Evolutionary conservation across 1,140 invertebrate species (phyloP).

Genomic region (Brachionus paranguensis): DNA sequence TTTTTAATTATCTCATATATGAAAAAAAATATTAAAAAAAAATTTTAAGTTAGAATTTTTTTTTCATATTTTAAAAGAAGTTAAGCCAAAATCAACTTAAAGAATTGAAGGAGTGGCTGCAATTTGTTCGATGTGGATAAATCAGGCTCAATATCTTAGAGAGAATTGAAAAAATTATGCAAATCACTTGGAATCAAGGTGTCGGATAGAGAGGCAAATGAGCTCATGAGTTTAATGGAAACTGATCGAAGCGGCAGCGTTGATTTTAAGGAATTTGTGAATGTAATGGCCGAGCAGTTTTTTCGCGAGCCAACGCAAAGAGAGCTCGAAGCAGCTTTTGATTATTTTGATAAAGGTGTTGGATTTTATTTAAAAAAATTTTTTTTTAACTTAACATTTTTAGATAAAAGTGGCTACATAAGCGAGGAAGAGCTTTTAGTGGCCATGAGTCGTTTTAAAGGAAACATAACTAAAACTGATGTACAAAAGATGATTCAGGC

Average conservation of each 20-base stretch:
- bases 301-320: not conserved
- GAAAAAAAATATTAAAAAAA: too few species aligned
- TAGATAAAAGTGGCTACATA: conserved; percentile 31
- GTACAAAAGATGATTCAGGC: not conserved
- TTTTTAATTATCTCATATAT: too few species aligned
- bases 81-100: not conserved
- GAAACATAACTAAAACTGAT: not conserved
- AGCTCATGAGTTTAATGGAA: conserved; percentile 26
- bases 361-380: too few species aligned
- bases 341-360: conserved; percentile 16
- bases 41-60: not conserved
- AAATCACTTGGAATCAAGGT: not conserved
- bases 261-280: conserved; percentile 35
- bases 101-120: conserved; percentile 7
- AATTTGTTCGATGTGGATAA: conserved; percentile 17
- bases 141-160: not conserved
- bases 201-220: not conserved
- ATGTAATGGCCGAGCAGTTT: conserved; percentile 15
- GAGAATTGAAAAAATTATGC: not conserved
- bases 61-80: not conserved
- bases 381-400: too few species aligned
- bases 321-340: conserved; percentile 26
- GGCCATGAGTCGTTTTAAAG: not conserved
- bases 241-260: not conserved
- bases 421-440: not conserved